Conservation (phyloP, 2,113 vertebrate species). For the Ranitomeya variabilis region DNA sequence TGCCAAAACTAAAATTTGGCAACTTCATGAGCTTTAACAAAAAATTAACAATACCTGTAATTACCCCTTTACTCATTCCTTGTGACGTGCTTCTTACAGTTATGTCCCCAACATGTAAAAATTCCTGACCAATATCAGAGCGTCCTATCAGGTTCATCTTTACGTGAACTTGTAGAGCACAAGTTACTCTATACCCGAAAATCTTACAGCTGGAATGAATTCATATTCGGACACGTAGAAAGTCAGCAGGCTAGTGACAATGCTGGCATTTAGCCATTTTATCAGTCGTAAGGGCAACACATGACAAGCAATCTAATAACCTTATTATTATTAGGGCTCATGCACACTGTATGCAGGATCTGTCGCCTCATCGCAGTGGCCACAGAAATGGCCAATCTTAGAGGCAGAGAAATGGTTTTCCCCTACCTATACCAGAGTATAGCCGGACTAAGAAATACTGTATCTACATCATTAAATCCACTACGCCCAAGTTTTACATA, state of each 20-base stretch:
- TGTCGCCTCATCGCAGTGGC: not conserved
- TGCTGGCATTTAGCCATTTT: too few species aligned
- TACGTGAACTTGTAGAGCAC: not conserved
- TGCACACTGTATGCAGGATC: not conserved
- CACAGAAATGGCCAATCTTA: not conserved
- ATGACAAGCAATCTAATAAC: not conserved
- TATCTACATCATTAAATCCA: not conserved
- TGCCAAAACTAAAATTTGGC: conserved; percentile 14
- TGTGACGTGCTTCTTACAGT: not conserved
- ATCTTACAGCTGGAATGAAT: not conserved
- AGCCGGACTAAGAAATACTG: too few species aligned
- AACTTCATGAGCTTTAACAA: not conserved
- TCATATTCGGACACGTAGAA: not conserved
- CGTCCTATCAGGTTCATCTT: not conserved
- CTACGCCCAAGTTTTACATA: not conserved
- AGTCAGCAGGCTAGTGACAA: too few species aligned
- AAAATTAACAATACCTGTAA: not conserved
- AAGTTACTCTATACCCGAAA: not conserved
- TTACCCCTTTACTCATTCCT: not conserved
- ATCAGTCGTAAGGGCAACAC: too few species aligned
- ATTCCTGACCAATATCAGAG: not conserved
- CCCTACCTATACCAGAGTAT: not conserved
- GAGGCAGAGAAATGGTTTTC: not conserved
- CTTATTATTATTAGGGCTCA: not conserved
- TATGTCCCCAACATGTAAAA: not conserved